Base-by-base conservation (phyloP, 23 tunicate species). In the Oikopleura dioica region DNA sequence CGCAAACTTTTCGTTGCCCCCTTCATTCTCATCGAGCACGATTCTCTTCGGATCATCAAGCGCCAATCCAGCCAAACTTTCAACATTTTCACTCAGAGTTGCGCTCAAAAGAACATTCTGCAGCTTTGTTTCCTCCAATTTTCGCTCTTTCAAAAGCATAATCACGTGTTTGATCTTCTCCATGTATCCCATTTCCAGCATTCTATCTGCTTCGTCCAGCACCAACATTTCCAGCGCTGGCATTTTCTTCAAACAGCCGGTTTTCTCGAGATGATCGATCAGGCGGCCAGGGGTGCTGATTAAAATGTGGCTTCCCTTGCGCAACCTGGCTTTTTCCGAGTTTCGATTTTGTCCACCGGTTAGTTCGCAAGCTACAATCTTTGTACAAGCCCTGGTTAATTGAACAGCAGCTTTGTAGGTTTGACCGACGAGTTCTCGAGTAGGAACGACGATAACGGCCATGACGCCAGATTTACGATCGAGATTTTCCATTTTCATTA, bases 181-280 rank as follows among this genome's bases (percentile, higher is more conserved):
- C 67, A 83, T 84, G 79, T 86, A 86, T 0, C 95, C 95, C 95
- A 86, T 86, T 78, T 94, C 99, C 51, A 94, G 75, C 75, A 94
- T 68, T 59, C 99, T 79, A 76, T 94, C 99, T 38, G 99, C 99
- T 83, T 94, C 99, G 59, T 94, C 99, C 75, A 94, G 83, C 5
- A 94, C 79, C 51, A 94, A 30, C 83, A 82, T 82, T 36, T 79
- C 67, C 16, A 94, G 55, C 35, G 81, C 76, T 69, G 69, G 75
- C 35, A 94, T 59, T 24, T 63, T 28, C 2, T 59, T 36, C 37
- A 94, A 51, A 36, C 83, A 80, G 1, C 68, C 37, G 5, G 99
- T 94, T 36, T 92, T 86, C 44, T 94, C 85, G 5, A 94, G 38
- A 51, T 94, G 99, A 75, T 94, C 99, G 26, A 83, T 37, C 59